Evolutionary conservation across 2,888 invertebrate species (phyloP), one percentile per base, ranked within the genome.

Genomic region (Cosmia pyralina): DNA sequence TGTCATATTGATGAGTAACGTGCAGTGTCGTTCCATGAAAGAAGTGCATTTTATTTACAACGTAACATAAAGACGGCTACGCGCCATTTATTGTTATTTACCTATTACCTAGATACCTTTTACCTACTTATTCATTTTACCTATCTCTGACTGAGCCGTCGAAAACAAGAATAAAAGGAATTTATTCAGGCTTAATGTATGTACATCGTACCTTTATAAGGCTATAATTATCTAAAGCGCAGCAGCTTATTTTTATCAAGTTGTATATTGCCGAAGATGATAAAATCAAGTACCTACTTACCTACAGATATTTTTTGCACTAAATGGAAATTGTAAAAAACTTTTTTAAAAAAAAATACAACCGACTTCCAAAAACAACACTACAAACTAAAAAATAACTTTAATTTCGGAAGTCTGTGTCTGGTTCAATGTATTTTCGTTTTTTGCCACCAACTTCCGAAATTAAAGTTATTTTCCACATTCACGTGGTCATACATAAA

Each of bases 1-100:
- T 90, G 90, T 91, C 88, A 90, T 93, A 92, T 89, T 91, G 90
- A 93, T 92, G 91, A 91, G 89, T 89, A 88, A 82, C 78, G 74
- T 79, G 85, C 82, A 84, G 83, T 44, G 72, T 66, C 77, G 82
- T 91, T 90, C 90, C 85, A 84, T 85, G 92, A 90, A 91, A 90
- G 82, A 84, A 75, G 72, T 72, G 89, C 82, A 88, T 90, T 77
- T 87, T 85, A 86, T 89, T 89, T 84, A 64, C 73, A 65, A 82
- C 73, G 73, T 82, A 77, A 62, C 77, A 72, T 72, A 81, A 60
- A 79, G 81, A 38, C 69, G 83, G 41, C 57, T 75, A 71, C 46
- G 76, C 62, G 62, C 65, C 41, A 62, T 70, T 63, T 69, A 73
- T 76, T 80, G 46, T 81, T 68, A 34, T 19, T 28, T 28, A 13